These are phyloP conservation scores for Tetrao urogallus DNA, from an alignment of 2,113 vertebrate genomes.

Conservation along the genomic window DNA sequence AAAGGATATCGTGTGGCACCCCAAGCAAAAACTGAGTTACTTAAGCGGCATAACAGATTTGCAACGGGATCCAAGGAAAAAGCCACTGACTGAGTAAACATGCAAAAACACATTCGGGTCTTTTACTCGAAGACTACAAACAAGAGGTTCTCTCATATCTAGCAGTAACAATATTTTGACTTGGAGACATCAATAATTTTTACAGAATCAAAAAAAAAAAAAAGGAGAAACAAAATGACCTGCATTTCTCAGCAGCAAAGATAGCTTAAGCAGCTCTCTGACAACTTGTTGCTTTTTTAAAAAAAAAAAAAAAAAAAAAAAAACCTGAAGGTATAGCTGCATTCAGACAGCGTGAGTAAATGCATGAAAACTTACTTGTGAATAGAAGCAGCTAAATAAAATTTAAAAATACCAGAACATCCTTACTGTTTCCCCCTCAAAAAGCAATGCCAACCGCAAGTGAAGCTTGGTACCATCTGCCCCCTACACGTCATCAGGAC, in stretches of 20 bases:
- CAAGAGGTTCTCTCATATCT: neutral
- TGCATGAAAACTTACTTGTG: neutral
- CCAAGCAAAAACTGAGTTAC: neutral
- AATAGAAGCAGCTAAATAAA: neutral
- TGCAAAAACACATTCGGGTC: neutral
- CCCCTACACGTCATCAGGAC: conserved; percentile 27
- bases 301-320: no score
- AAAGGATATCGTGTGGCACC: neutral
- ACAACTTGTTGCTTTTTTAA: neutral
- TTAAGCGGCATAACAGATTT: neutral
- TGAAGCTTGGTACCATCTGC: conserved; percentile 38
- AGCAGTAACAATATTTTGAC: neutral
- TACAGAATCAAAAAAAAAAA: no score
- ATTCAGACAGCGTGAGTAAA: neutral
- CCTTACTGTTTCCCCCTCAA: neutral
- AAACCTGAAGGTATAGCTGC: neutral
- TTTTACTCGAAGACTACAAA: neutral
- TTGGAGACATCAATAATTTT: neutral
- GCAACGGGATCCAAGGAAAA: neutral
- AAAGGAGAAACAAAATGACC: no score
- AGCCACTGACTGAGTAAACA: neutral
- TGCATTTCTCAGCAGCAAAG: neutral
- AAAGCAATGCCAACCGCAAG: neutral
- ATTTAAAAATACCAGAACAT: neutral
- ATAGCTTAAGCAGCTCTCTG: neutral